These are phyloP conservation scores for Caenorhabditis virilis DNA, from an alignment of 2,888 invertebrate species.

Conservation along the genomic window DNA sequence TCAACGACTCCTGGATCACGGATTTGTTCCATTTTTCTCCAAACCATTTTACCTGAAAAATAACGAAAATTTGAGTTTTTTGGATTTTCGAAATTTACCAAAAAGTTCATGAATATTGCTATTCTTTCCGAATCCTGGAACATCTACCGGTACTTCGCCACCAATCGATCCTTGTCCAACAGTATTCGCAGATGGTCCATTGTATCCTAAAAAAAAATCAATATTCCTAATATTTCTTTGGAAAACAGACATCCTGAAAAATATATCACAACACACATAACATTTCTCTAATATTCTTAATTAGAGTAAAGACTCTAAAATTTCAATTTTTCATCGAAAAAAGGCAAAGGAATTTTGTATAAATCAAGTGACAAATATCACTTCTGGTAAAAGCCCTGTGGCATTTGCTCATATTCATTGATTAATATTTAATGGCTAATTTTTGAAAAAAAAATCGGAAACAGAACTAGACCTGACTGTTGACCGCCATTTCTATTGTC, in stretches of 20 bases:
- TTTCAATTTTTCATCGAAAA: neutral
- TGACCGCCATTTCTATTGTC: conserved; percentile 45
- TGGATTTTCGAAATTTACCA: conserved; percentile 12
- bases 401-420: too few species aligned
- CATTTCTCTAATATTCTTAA: too few species aligned
- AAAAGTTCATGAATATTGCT: conserved; percentile 50
- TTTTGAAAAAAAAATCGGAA: conserved; percentile 5
- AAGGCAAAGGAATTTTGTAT: neutral
- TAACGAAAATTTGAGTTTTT: neutral
- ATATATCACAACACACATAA: too few species aligned
- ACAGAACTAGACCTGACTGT: conserved; percentile 48
- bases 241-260: neutral
- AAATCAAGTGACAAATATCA: too few species aligned
- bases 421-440: neutral
- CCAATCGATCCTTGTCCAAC: conserved; percentile 29
- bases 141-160: conserved; percentile 27
- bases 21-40: conserved; percentile 49
- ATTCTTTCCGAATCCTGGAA: conserved; percentile 51
- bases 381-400: too few species aligned
- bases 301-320: too few species aligned
- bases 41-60: conserved; percentile 45
- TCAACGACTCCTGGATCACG: conserved; percentile 39
- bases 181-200: conserved; percentile 33
- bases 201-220: conserved; percentile 27
- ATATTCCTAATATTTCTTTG: conserved; percentile 3